Evolutionary conservation across 2,888 invertebrate genomes (phyloP).

Genomic region (Eumerus sabulonum): DNA sequence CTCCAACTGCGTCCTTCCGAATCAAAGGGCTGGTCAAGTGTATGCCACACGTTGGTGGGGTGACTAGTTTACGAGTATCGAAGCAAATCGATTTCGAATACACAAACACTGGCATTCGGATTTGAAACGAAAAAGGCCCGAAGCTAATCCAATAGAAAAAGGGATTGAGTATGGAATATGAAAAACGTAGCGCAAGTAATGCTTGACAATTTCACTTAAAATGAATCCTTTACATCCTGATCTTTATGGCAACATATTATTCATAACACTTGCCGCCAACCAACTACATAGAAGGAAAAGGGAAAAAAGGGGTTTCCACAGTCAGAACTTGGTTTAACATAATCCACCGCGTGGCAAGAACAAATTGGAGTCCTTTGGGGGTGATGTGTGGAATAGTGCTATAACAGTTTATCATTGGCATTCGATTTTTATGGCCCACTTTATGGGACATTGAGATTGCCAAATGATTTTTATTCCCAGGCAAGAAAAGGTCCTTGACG

Average conservation of each 20-base stretch:
- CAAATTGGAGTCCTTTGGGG: conserved; percentile 68
- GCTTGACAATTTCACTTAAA: conserved; percentile 58
- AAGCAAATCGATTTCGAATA: conserved; percentile 70
- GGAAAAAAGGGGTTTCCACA: conserved; percentile 38
- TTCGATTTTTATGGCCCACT: conserved; percentile 65
- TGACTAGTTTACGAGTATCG: conserved; percentile 39
- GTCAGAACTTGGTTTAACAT: conserved; percentile 33
- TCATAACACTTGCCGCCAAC: conserved; percentile 66
- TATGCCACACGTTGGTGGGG: too few species aligned
- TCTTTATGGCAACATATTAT: conserved; percentile 70
- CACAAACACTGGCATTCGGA: conserved; percentile 47
- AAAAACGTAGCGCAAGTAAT: conserved; percentile 62
- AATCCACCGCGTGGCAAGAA: conserved; percentile 27
- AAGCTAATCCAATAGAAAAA: not conserved
- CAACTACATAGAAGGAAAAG: too few species aligned
- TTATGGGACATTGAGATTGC: conserved; percentile 68
- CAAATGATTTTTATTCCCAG: conserved; percentile 56
- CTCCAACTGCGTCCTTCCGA: conserved; percentile 3
- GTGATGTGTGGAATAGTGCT: conserved; percentile 68
- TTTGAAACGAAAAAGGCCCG: conserved; percentile 11
- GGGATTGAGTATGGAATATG: conserved; percentile 11
- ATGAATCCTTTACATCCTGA: conserved; percentile 70
- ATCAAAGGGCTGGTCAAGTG: conserved; percentile 48
- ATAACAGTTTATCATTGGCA: conserved; percentile 68
- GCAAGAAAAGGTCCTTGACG: not conserved